phyloP scores from a whole-genome alignment of 2,113 vertebrate genomes.

The Morone chrysops region DNA sequence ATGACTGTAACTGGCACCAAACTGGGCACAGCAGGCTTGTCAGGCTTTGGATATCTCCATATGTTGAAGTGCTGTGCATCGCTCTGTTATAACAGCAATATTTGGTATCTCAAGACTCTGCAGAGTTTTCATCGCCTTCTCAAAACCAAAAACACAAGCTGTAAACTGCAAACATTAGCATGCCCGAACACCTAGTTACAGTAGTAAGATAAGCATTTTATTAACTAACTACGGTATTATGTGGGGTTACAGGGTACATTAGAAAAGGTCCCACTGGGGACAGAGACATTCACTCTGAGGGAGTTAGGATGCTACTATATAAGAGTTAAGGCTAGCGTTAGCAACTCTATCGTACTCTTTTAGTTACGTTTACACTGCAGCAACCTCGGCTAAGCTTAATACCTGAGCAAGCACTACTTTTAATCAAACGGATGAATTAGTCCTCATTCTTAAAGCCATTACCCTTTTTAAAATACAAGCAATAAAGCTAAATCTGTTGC shows the following conservation, averaged over 20 bases:
- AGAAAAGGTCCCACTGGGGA: neutral
- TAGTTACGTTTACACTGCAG: neutral
- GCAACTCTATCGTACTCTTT: no score
- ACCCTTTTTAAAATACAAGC: neutral
- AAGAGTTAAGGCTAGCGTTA: neutral
- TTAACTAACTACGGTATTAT: neutral
- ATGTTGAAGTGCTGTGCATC: neutral
- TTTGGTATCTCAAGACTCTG: neutral
- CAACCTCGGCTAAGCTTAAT: neutral
- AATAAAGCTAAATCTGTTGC: neutral
- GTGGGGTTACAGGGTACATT: neutral
- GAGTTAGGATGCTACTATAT: neutral
- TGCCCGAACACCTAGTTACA: neutral
- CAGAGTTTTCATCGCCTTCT: neutral
- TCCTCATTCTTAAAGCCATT: neutral
- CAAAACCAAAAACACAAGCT: neutral
- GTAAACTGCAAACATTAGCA: neutral
- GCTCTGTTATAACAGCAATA: neutral
- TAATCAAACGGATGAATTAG: neutral
- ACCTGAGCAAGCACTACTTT: neutral
- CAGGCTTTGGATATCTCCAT: constrained; percentile 5
- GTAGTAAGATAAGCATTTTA: neutral
- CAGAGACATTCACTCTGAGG: neutral
- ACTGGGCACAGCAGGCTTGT: neutral
- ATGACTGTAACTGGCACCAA: neutral